phyloP scores from a whole-genome alignment of 2,888 invertebrate genomes.

The Metacarcinus magister region DNA sequence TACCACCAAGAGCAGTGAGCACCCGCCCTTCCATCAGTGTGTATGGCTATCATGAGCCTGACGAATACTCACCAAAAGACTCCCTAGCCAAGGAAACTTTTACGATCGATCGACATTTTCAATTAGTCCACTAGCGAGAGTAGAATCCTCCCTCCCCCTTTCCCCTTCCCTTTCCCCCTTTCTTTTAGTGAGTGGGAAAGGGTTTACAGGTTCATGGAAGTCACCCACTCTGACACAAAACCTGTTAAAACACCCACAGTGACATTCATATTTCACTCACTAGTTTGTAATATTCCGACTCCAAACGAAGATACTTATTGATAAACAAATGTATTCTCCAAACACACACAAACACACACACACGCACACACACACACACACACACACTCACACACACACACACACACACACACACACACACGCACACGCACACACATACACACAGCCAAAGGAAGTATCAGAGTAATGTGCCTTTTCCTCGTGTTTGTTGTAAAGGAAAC shows the following conservation, averaged over 20 bases:
- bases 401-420: too few relatives aligned
- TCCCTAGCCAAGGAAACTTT: neutral
- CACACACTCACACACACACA: neutral
- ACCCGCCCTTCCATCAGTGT: neutral
- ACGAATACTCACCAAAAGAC: neutral
- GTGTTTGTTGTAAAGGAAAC: neutral
- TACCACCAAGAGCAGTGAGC: neutral
- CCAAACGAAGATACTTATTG: neutral
- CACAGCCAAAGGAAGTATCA: neutral
- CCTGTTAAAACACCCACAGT: too few relatives aligned
- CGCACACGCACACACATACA: neutral
- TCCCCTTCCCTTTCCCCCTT: neutral
- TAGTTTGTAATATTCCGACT: neutral
- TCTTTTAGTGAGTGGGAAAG: neutral
- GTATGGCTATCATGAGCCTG: neutral
- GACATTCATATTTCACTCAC: neutral
- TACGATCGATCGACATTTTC: conserved; percentile 11
- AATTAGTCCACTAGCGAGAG: neutral
- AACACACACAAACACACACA: neutral
- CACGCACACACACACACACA: neutral
- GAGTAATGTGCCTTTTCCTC: neutral
- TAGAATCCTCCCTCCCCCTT: neutral
- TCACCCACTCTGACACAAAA: neutral
- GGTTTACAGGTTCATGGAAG: neutral
- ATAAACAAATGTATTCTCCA: neutral